Percentiles rank a stretch among this genome's conserved stretches.
Conservation (phyloP, 2,113 vertebrate species). For the Platanista minor region DNA sequence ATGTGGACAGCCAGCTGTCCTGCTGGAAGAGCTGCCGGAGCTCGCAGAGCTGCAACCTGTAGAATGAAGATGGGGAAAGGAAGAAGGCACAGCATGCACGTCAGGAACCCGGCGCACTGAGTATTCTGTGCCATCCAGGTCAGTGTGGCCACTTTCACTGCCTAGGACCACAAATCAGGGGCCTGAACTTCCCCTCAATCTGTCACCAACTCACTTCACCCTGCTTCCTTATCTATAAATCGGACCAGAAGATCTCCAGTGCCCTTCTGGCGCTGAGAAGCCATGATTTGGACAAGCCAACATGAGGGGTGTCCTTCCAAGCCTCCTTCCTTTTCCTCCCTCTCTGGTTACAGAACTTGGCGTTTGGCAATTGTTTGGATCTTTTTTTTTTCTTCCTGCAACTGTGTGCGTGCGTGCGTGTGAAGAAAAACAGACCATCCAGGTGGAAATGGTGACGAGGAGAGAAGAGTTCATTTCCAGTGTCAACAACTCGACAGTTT, state of each 20-base stretch:
- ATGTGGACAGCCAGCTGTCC: not conserved
- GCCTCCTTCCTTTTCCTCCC: not conserved
- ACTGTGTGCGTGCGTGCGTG: not conserved
- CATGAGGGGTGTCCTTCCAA: not conserved
- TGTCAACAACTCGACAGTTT: conserved; percentile 35
- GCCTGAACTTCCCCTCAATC: not conserved
- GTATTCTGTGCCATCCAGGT: fast-evolving
- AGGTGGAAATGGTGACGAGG: conserved; percentile 26
- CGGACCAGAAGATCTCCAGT: not conserved
- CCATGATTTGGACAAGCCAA: not conserved
- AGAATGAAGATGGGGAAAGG: not conserved
- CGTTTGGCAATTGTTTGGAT: conserved; percentile 28
- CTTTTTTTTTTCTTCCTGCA: conserved; percentile 24
- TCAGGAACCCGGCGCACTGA: not conserved
- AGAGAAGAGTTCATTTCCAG: not conserved
- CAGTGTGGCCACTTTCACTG: not conserved
- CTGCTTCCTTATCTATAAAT: not conserved
- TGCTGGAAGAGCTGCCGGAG: not conserved
- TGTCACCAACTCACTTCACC: not conserved
- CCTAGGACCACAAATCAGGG: not conserved
- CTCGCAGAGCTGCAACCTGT: not conserved
- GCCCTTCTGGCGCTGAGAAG: not conserved
- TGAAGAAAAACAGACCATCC: conserved; percentile 35
- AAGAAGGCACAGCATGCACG: not conserved
- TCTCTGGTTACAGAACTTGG: conserved; percentile 20